Evolutionary conservation across 2,888 invertebrate species (phyloP), one percentile per base, ranked within the genome.

Genomic region (Odontomyia ornata): DNA sequence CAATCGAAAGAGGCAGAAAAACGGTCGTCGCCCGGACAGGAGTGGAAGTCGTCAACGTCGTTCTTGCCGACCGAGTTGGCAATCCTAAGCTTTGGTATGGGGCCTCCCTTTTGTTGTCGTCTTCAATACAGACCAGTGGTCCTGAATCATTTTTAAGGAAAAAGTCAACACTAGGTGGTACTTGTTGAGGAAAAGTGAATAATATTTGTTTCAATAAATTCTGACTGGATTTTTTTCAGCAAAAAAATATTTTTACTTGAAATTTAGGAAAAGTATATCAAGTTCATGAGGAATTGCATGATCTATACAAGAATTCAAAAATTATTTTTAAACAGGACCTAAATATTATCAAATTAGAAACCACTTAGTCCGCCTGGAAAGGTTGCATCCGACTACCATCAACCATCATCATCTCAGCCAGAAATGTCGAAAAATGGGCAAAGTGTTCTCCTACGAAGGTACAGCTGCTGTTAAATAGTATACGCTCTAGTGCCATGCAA

Each of bases 1-100:
- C 73, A 73, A 73, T 73, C 57, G 73, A 73, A 73, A 73, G 73
- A 73, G 73, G 60, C 73, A 73, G 73, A 60, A 57, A 73, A 73
- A 73, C 73, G 73, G 73, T 73, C 57, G 47, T 69, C 25, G 69
- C 30, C 69, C 47, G 69, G 46, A 69, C 25, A 69, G 69, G 69
- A 69, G 43, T 69, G 47, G 69, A 25, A 69, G 69, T 57, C 72
- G 72, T 72, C 72, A 57, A 72, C 72, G 56, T 72, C 72, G 72
- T 72, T 72, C 57, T 56, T 72, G 47, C 69, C 69, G 69, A 69
- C 69, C 69, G 69, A 69, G 69, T 69, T 69, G 69, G 69, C 69
- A 69, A 25, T 47, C 7, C 47, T 15, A 15, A 9, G 30, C 9
- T 47, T 69, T 69, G 69, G 69, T 7, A 46, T 15, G 46, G 69